Percentiles rank a stretch among this genome's conserved stretches.
phyloP scores from a whole-genome alignment of 2,797 vertebrate genomes.

The Aselliscus stoliczkanus region DNA sequence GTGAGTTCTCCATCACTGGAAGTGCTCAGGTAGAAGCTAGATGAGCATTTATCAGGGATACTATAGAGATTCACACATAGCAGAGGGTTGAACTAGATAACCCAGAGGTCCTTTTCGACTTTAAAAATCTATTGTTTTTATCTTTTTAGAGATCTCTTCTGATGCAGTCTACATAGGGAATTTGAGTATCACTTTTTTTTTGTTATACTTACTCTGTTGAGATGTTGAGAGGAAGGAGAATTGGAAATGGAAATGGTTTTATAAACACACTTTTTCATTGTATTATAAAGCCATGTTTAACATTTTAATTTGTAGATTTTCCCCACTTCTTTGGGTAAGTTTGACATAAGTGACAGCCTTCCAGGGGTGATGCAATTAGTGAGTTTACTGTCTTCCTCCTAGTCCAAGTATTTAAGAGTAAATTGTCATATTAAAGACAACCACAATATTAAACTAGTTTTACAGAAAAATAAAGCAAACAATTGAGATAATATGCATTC shows the following conservation, averaged over 20 bases:
- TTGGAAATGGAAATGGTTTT: neutral
- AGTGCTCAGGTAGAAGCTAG: neutral
- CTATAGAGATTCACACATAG: neutral
- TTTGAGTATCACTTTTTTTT: neutral
- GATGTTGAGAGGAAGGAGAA: neutral
- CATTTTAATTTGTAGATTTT: slow-evolving; percentile 8
- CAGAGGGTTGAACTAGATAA: neutral
- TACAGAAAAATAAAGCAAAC: slow-evolving; percentile 22
- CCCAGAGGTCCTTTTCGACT: neutral
- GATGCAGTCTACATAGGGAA: neutral
- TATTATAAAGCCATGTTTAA: neutral
- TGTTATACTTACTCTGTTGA: neutral
- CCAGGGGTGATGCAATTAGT: neutral
- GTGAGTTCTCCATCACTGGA: neutral
- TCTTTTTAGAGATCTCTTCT: slow-evolving; percentile 7
- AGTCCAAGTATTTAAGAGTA: neutral
- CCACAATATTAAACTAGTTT: slow-evolving; percentile 6
- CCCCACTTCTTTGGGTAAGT: neutral
- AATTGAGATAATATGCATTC: neutral
- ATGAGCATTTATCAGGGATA: neutral
- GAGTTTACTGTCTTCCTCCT: neutral
- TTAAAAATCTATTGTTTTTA: neutral
- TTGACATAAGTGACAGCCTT: neutral
- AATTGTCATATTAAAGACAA: neutral
- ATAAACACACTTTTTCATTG: neutral